Conservation (phyloP, 2,888 invertebrate species). For the Phalangium opilio region DNA sequence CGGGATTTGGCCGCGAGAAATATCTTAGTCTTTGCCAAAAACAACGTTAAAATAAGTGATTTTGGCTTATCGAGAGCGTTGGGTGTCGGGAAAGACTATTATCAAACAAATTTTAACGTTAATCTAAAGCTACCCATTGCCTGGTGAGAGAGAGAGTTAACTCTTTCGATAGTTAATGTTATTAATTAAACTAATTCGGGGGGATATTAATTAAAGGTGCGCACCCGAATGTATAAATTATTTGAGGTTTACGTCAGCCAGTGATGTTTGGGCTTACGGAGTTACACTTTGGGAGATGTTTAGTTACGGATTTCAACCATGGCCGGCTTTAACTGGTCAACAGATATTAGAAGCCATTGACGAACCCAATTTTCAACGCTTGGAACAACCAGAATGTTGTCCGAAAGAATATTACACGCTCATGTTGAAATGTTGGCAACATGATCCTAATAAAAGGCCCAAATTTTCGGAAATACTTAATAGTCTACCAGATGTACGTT, state of each 20-base stretch:
- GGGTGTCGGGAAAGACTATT: conserved; percentile 96
- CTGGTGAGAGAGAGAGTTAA: conserved; percentile 47
- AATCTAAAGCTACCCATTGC: conserved; percentile 94
- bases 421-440: conserved; percentile 94
- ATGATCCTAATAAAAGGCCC: conserved; percentile 72
- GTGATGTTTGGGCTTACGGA: conserved; percentile 96
- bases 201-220: conserved; percentile 44
- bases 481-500: conserved; percentile 50
- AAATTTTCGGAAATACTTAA: conserved; percentile 71
- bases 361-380: conserved; percentile 70
- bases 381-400: conserved; percentile 90
- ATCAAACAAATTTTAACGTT: conserved; percentile 94
- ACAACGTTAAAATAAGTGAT: conserved; percentile 92
- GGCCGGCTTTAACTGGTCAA: conserved; percentile 84
- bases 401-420: conserved; percentile 78
- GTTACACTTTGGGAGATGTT: conserved; percentile 99
- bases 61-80: conserved; percentile 89
- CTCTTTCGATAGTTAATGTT: too few species aligned
- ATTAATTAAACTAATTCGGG: background rate
- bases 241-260: conserved; percentile 84
- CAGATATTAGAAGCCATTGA: conserved; percentile 93
- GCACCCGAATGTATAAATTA: conserved; percentile 96
- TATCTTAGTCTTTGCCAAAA: conserved; percentile 89
- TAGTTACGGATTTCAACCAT: conserved; percentile 94
- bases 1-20: conserved; percentile 94